These are phyloP conservation scores for Cenopis cana DNA, from an alignment of 2,888 invertebrate species.

Conservation along the genomic window DNA sequence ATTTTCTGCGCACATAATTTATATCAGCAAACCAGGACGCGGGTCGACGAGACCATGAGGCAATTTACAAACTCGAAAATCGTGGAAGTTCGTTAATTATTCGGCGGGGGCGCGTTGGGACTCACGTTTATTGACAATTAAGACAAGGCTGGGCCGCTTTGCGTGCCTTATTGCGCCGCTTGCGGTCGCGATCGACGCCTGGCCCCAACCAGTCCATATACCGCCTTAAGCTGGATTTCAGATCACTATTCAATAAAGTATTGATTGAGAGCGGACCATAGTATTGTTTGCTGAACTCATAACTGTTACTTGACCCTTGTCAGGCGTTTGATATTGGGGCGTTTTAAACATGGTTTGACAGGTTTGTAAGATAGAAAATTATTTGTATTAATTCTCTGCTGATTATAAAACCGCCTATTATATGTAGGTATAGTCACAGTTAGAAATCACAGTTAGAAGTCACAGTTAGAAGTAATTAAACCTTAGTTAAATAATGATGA, in stretches of 20 bases:
- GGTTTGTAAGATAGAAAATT: too few species aligned
- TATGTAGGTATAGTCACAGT: background rate
- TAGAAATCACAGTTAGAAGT: too few species aligned
- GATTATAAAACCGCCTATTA: too few species aligned
- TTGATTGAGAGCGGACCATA: conserved; percentile 49
- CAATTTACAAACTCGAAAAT: conserved; percentile 85
- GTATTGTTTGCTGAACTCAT: conserved; percentile 32
- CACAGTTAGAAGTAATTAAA: too few species aligned
- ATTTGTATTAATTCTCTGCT: too few species aligned
- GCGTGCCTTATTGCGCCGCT: conserved; percentile 72
- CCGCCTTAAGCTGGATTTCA: conserved; percentile 55
- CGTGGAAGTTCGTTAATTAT: conserved; percentile 85
- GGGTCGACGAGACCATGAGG: conserved; percentile 82
- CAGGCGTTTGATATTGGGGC: background rate
- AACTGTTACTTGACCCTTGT: conserved; percentile 15
- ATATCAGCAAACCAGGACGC: conserved; percentile 79
- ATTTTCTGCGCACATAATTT: conserved; percentile 82
- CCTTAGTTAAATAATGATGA: too few species aligned
- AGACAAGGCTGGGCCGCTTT: conserved; percentile 74
- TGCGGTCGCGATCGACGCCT: conserved; percentile 57
- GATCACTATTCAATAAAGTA: conserved; percentile 69
- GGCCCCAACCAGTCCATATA: conserved; percentile 14
- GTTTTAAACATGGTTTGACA: background rate
- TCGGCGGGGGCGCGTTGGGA: conserved; percentile 74
- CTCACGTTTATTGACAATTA: conserved; percentile 84